Evolutionary conservation across 2,888 invertebrate genomes (phyloP).

Genomic region (Cloeon dipterum): DNA sequence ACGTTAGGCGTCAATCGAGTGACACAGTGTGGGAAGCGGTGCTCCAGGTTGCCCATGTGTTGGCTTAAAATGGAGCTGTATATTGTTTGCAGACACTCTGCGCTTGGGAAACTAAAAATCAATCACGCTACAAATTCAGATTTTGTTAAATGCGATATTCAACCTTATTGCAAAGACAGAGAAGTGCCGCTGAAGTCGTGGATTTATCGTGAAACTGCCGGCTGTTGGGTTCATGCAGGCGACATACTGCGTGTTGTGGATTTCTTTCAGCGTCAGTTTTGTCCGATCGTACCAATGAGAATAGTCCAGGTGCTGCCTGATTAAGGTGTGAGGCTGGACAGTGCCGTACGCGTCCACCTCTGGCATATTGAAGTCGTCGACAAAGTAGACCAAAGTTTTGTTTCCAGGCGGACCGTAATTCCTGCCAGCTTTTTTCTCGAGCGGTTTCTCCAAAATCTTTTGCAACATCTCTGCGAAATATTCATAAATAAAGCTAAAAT

Average conservation of each 20-base stretch:
- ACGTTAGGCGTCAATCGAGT: constrained; percentile 45
- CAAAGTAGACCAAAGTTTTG: constrained; percentile 80
- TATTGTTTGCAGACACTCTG: constrained; percentile 66
- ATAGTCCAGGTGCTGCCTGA: constrained; percentile 88
- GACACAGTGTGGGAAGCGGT: constrained; percentile 48
- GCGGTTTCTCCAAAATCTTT: constrained; percentile 75
- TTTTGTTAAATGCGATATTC: neutral
- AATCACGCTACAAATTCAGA: neutral
- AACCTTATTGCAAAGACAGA: constrained; percentile 66
- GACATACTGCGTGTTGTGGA: constrained; percentile 91
- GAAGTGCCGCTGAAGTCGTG: constrained; percentile 75
- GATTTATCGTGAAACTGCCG: constrained; percentile 91
- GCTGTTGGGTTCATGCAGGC: constrained; percentile 97
- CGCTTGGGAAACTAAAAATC: constrained; percentile 36
- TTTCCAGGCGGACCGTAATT: constrained; percentile 92
- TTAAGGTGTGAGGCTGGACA: constrained; percentile 87
- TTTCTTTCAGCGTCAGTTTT: constrained; percentile 73
- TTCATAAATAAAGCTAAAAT: neutral
- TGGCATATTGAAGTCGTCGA: constrained; percentile 97
- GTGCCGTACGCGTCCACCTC: constrained; percentile 79
- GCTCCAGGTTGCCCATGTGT: constrained; percentile 59
- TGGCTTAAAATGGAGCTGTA: constrained; percentile 74
- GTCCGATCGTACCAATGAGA: constrained; percentile 88
- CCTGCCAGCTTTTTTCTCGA: constrained; percentile 89
- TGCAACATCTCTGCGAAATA: constrained; percentile 63